phyloP scores from a whole-genome alignment of 2,113 vertebrate genomes.

The Prolemur simus region DNA sequence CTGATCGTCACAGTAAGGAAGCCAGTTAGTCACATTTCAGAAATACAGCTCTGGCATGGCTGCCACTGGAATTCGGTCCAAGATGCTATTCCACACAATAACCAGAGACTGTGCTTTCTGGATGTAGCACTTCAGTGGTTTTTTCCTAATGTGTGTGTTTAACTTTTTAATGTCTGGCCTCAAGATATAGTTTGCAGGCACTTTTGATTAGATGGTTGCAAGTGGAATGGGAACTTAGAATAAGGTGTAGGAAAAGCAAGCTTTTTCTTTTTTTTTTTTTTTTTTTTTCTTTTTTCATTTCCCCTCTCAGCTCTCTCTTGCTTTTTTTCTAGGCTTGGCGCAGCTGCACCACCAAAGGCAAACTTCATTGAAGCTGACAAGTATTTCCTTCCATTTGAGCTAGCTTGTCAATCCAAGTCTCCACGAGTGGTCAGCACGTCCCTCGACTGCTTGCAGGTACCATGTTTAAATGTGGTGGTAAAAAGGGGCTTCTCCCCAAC shows the following conservation, averaged over 20 bases:
- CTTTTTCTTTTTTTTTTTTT: background rate
- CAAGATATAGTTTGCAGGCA: background rate
- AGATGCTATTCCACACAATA: background rate
- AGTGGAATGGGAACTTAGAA: background rate
- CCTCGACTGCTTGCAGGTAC: constrained; percentile 96
- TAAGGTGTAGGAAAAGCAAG: background rate
- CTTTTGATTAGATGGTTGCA: constrained; percentile 35
- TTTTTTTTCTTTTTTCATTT: background rate
- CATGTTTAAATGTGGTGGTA: background rate
- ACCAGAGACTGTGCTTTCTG: background rate
- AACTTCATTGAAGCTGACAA: constrained; percentile 99
- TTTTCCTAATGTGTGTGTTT: background rate
- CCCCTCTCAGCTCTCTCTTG: background rate
- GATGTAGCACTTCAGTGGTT: background rate
- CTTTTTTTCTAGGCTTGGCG: constrained; percentile 83
- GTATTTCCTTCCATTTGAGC: constrained; percentile 97
- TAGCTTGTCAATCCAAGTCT: constrained; percentile 98
- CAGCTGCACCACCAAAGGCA: constrained; percentile 90
- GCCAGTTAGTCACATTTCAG: background rate
- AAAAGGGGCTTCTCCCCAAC: background rate
- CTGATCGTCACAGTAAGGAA: background rate
- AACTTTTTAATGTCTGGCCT: background rate
- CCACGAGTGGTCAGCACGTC: constrained; percentile 97
- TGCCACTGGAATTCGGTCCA: background rate
- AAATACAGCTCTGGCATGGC: background rate